These are phyloP conservation scores for Indicator maculatus DNA, from an alignment of 2,113 vertebrate genomes.

Conservation along the genomic window DNA sequence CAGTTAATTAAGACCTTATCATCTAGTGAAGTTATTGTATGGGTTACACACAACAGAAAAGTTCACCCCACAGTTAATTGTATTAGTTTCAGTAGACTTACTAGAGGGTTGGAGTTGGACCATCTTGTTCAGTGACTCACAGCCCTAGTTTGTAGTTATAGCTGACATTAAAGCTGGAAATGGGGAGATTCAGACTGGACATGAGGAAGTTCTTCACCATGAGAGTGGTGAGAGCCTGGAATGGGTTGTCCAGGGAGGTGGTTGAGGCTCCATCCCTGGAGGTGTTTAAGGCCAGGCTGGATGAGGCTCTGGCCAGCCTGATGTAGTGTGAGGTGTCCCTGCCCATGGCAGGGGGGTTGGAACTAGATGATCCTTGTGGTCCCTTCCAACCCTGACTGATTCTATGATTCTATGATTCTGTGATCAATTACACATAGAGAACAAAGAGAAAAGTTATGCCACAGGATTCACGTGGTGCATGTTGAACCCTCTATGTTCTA, in stretches of 20 bases:
- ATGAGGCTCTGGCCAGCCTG: too few relatives aligned
- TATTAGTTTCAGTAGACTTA: background rate
- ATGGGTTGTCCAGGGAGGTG: too few relatives aligned
- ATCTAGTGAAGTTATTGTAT: background rate
- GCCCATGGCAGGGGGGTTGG: too few relatives aligned
- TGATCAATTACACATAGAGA: background rate
- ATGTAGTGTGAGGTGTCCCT: too few relatives aligned
- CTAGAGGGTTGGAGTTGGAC: background rate
- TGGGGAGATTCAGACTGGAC: too few relatives aligned
- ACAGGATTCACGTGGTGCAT: background rate
- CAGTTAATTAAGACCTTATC: slow-evolving; percentile 19
- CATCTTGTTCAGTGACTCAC: background rate
- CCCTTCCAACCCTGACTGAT: too few relatives aligned
- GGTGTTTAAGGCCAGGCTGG: too few relatives aligned
- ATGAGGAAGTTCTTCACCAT: too few relatives aligned
- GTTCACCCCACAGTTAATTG: background rate
- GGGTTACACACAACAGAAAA: background rate
- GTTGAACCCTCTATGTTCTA: background rate
- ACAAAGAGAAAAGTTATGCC: background rate
- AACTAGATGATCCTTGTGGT: too few relatives aligned
- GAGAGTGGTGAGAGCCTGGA: too few relatives aligned
- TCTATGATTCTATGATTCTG: too few relatives aligned
- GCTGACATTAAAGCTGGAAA: background rate
- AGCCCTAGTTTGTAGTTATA: background rate
- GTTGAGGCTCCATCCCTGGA: too few relatives aligned